Conservation (phyloP, 2,113 vertebrate genomes). For the Proterorhinus semilunaris region DNA sequence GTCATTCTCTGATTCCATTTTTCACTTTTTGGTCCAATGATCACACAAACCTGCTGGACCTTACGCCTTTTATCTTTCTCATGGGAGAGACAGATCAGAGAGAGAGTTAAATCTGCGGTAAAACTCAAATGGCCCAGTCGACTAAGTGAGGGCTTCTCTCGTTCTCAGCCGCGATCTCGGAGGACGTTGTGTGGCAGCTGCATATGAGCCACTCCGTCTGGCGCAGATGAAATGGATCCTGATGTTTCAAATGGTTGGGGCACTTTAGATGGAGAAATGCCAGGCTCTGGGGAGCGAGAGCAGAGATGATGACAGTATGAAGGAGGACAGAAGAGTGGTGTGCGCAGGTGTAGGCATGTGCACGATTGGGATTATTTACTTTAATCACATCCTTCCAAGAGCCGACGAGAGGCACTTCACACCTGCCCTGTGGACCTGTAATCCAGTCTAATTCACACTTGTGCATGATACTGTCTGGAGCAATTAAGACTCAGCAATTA, state of each 20-base stretch:
- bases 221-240: conserved; percentile 63
- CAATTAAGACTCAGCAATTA: neutral
- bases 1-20: conserved; percentile 43
- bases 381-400: conserved; percentile 46
- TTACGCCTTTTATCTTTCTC: conserved; percentile 16
- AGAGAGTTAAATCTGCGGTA: conserved; percentile 63
- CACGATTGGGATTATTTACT: conserved; percentile 34
- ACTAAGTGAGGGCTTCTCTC: conserved; percentile 61
- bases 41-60: conserved; percentile 35
- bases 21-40: conserved; percentile 36
- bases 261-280: conserved; percentile 60
- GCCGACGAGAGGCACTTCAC: conserved; percentile 36
- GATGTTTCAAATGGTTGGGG: conserved; percentile 55
- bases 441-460: conserved; percentile 43
- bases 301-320: conserved; percentile 46
- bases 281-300: conserved; percentile 33
- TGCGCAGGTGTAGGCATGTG: conserved; percentile 32
- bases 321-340: conserved; percentile 16
- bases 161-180: conserved; percentile 61
- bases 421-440: conserved; percentile 28
- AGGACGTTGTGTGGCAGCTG: conserved; percentile 63
- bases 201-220: conserved; percentile 63
- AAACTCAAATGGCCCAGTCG: conserved; percentile 52
- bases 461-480: neutral
- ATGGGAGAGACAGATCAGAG: conserved; percentile 35